Evolutionary conservation across 2,113 vertebrate species (phyloP).

Genomic region (Puffinus mauretanicus): DNA sequence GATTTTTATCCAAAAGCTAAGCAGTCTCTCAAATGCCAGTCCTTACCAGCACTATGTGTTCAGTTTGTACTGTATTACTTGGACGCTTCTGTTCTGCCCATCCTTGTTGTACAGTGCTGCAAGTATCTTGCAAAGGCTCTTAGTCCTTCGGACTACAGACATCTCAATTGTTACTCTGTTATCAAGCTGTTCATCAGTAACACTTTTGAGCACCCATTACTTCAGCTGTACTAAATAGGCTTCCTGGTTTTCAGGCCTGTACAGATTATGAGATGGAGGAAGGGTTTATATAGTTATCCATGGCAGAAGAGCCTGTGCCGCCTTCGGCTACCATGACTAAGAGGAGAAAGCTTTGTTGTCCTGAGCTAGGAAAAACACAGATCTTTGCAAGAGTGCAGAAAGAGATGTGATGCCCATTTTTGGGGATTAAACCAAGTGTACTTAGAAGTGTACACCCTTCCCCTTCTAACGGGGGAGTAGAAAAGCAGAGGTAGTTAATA

Average conservation of each 20-base stretch:
- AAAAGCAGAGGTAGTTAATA: not conserved
- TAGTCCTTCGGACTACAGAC: conserved; percentile 21
- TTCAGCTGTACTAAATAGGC: not conserved
- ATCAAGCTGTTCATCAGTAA: conserved; percentile 9
- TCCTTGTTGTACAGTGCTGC: not conserved
- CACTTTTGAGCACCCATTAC: not conserved
- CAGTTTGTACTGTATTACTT: not conserved
- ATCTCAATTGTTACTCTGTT: not conserved
- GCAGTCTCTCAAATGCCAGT: not conserved
- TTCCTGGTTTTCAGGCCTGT: conserved; percentile 14
- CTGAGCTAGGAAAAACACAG: not conserved
- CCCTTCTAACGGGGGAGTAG: not conserved
- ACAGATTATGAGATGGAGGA: not conserved
- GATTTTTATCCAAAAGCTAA: not conserved
- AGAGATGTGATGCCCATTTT: not conserved
- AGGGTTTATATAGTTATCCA: not conserved
- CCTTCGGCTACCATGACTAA: not conserved
- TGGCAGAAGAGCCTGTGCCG: not conserved
- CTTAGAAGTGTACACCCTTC: not conserved
- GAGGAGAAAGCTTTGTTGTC: not conserved
- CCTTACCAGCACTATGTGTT: not conserved
- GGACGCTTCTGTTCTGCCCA: not conserved
- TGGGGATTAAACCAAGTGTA: not conserved
- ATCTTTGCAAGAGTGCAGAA: not conserved
- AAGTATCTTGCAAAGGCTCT: not conserved